Percentiles rank a stretch among this genome's conserved stretches.
phyloP scores from a whole-genome alignment of 2,797 vertebrate species.

The Hemitrygon akajei region DNA sequence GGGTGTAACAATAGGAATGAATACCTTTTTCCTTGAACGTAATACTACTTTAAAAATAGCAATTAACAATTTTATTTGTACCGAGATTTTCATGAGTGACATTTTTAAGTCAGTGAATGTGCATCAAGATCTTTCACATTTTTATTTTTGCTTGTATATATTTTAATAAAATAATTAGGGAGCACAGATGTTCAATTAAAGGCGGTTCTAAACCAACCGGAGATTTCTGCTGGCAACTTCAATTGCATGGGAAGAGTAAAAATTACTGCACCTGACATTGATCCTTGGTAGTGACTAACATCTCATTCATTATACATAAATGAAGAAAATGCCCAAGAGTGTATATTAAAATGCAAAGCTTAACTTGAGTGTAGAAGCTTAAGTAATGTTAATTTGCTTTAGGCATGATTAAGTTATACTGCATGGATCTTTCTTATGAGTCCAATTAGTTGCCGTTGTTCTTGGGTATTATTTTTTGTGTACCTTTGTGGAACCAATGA shows the following conservation, averaged over 20 bases:
- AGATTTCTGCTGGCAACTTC: neutral
- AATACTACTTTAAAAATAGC: constrained; percentile 50
- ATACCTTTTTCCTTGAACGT: constrained; percentile 48
- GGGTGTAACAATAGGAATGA: constrained; percentile 51
- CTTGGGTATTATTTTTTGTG: neutral
- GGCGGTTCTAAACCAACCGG: constrained; percentile 27
- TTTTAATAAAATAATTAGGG: constrained; percentile 62
- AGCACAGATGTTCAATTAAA: constrained; percentile 54
- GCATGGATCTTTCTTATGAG: neutral
- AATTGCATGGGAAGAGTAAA: neutral
- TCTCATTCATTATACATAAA: neutral
- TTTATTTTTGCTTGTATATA: constrained; percentile 41
- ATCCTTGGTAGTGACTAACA: neutral
- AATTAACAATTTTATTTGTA: constrained; percentile 45
- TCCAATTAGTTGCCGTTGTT: neutral
- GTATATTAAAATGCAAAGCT: neutral
- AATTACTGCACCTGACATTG: constrained; percentile 5
- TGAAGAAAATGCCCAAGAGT: neutral
- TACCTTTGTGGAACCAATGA: neutral
- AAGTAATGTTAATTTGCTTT: neutral
- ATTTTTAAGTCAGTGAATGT: constrained; percentile 57
- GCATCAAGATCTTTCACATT: constrained; percentile 56
- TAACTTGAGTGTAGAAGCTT: neutral
- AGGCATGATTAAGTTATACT: neutral
- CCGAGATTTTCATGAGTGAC: constrained; percentile 52